Base-by-base conservation (phyloP, 1,140 invertebrate species). In the Diorhabda elongata region DNA sequence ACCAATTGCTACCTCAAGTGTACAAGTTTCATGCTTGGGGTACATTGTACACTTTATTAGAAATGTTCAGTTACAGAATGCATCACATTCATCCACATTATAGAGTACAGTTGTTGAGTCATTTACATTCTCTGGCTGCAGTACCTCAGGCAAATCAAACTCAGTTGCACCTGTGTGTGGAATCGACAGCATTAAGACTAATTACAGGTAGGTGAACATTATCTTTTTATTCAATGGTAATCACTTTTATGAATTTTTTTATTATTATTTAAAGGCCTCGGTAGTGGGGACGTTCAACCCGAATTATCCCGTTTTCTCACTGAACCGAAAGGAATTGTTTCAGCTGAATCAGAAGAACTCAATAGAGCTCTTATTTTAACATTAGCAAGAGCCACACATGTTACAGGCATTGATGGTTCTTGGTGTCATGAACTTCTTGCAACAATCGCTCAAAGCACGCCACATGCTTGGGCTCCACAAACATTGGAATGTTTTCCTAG, bases 11-110 rank as follows among this genome's bases (percentile, higher is more conserved):
- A 64, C 94, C 94, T 2, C 91, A 89, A 56, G 95, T 96, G 26
- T 96, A 96, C 73, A 96, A 96, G 79, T 92, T 90, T 43, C 93
- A 97, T 73, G 93, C 94, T 2, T 97, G 95, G 94, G 94, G 93
- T 44, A 97, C 96, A 62, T 84, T 98, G 4, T 96, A 98, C 78
- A 97, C 95, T 0, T 82, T 98, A 42, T 82, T 98, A 71, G 96
- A 98, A 82, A 98, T 98, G 95, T 98, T 98, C 79, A 95, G 92
- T 65, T 98, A 97, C 79, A 85, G 96, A 61, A 90, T 98, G 82
- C 95, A 98, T 81, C 96, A 98, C 81, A 96, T 97, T 73, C 95
- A 97, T 74, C 93, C 95, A 0, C 94, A 97, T 81, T 98, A 98
- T 80, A 85, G 95, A 63, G 91, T 98, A 0, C 95, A 97, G 78